phyloP scores from a whole-genome alignment of 2,888 invertebrate species.

The Maniola hyperantus region DNA sequence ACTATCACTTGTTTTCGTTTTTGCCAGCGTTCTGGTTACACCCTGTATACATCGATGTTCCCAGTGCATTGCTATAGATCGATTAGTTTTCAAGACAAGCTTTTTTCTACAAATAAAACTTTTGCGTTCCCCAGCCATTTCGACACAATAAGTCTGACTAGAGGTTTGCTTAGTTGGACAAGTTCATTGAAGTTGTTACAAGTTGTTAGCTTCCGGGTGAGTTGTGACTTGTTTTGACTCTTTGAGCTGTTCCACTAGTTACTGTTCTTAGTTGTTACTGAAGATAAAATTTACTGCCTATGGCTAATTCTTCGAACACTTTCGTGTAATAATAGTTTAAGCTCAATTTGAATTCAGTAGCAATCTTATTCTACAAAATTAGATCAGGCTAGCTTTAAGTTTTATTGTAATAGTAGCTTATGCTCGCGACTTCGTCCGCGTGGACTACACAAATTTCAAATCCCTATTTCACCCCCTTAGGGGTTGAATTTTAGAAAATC shows the following conservation, averaged over 20 bases:
- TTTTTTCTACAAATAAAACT: slow-evolving; percentile 5
- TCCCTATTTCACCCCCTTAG: too few relatives aligned
- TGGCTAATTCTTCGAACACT: neutral
- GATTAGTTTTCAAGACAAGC: neutral
- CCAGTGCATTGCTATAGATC: neutral
- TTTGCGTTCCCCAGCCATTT: slow-evolving; percentile 18
- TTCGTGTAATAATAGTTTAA: neutral
- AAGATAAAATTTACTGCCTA: slow-evolving; percentile 5
- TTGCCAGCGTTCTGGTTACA: too few relatives aligned
- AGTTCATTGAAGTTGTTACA: slow-evolving; percentile 48
- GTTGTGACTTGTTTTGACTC: slow-evolving; percentile 50
- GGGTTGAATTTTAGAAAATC: too few relatives aligned
- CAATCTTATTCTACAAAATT: too few relatives aligned
- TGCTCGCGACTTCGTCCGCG: too few relatives aligned
- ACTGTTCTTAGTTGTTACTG: slow-evolving; percentile 11
- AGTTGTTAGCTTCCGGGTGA: slow-evolving; percentile 56
- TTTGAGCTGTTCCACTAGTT: slow-evolving; percentile 21
- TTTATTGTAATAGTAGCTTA: too few relatives aligned
- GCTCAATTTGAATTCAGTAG: neutral
- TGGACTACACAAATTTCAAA: too few relatives aligned
- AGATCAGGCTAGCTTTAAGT: too few relatives aligned
- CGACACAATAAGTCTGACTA: slow-evolving; percentile 17
- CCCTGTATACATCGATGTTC: too few relatives aligned
- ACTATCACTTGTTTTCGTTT: too few relatives aligned
- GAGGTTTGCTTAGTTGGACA: slow-evolving; percentile 43